Evolutionary conservation across 2,113 vertebrate genomes (phyloP), one percentile per base, ranked within the genome.

Genomic region (Thamnaconus septentrionalis): DNA sequence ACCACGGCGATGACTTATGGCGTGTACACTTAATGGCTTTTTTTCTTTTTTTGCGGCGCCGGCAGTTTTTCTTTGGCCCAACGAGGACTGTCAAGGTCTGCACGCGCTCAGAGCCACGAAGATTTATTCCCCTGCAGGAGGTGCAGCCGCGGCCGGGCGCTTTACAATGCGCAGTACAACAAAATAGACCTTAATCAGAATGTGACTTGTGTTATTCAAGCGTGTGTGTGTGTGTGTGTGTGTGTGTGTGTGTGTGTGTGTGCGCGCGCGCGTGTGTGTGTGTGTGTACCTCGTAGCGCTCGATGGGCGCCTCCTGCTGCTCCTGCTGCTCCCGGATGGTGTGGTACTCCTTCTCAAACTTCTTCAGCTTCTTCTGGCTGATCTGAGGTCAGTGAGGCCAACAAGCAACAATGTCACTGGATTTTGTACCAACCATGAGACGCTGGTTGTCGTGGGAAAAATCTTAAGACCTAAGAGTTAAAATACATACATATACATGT

Each of bases 361-460:
- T 99, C 92, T 99, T 99, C 80, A 99, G 87, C 84, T 98, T 98
- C 91, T 98, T 98, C 85, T 99, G 96, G 84, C 95, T 97, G 77
- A 99, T 98, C 97, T 99, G 88, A 41, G 5, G 3, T 6, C 18
- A 31, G 18, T 31, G 18, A 31, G 18, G 18, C 1, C 18, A 31
- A 31, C 18, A 31, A 31, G 18, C 18, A 31, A 31, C 18, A 31
- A 31, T 1, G 18, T 1, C 18, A 31, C 18, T 31, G 18, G 18
- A 31, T 31, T 31, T 31, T 31, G 18, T 31, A 31, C 18, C 18
- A 31, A 31, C 18, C 18, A 31, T 31, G 1, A 31, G 18, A 31
- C 18, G 18, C 18, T 31, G 18, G 18, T 31, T 31, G 18, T 31
- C 18, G 18, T 31, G 18, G 18, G 18, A 31, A 31, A 31, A 31